phyloP scores from a whole-genome alignment of 1,140 invertebrate species.

The Drosophila arawakana region DNA sequence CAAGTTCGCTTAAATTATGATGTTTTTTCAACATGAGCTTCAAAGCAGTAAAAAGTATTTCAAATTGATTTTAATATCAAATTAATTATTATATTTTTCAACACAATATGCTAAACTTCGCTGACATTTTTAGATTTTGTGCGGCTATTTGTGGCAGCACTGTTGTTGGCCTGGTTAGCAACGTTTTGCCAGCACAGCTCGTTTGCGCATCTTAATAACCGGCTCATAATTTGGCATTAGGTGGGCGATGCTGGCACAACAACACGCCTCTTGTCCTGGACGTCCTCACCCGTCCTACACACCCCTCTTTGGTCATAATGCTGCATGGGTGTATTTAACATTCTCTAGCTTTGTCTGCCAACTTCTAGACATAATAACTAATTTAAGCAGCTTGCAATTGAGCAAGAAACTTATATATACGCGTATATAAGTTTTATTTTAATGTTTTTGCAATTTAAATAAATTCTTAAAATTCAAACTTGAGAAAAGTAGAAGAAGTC shows the following conservation, averaged over 20 bases:
- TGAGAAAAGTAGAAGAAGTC: background rate
- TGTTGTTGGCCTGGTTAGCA: background rate
- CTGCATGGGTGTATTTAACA: constrained; percentile 62
- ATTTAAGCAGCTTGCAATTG: constrained; percentile 9
- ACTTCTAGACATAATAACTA: constrained; percentile 7
- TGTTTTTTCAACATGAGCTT: no score
- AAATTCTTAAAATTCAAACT: background rate
- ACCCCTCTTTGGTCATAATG: background rate
- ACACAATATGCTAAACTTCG: no score
- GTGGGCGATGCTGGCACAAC: constrained; percentile 18
- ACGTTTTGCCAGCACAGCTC: background rate
- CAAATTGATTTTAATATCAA: no score
- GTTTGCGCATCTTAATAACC: constrained; percentile 36
- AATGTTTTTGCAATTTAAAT: background rate
- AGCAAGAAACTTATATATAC: no score
- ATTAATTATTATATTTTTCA: no score
- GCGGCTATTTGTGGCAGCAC: no score
- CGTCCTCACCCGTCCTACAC: background rate
- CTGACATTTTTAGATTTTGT: no score
- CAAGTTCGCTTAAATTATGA: no score
- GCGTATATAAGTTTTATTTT: no score
- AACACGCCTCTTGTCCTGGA: no score
- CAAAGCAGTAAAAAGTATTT: no score
- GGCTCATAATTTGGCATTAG: constrained; percentile 69
- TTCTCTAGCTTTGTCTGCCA: constrained; percentile 17